Evolutionary conservation across 2,888 invertebrate genomes (phyloP).

Genomic region (Idaea straminata): DNA sequence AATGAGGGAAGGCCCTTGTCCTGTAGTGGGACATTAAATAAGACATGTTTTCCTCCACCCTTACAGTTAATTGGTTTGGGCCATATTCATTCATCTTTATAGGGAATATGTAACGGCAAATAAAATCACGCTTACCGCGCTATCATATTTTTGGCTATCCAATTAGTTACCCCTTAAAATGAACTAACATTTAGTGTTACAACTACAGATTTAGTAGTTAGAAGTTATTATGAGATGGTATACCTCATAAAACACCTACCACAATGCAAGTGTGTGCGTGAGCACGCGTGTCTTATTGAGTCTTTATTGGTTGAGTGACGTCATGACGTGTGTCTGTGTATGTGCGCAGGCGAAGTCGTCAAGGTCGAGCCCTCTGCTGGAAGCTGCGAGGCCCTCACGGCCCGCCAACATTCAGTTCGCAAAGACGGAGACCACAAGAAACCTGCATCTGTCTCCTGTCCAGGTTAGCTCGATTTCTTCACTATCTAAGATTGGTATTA

Average conservation of each 20-base stretch:
- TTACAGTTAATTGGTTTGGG: neutral
- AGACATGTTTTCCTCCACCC: too few species aligned
- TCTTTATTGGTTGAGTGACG: conserved; percentile 10
- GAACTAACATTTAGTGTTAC: neutral
- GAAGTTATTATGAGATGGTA: too few species aligned
- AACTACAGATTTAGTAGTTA: neutral
- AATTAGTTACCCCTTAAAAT: neutral
- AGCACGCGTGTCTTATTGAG: neutral
- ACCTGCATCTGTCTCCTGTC: conserved; percentile 84
- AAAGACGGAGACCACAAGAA: conserved; percentile 81
- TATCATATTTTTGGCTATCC: neutral
- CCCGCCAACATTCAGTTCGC: conserved; percentile 72
- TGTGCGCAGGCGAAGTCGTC: conserved; percentile 49
- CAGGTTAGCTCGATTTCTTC: conserved; percentile 70
- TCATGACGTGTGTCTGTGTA: neutral
- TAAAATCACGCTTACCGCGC: neutral
- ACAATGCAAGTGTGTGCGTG: neutral
- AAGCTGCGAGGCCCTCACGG: conserved; percentile 59
- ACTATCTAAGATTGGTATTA: too few species aligned
- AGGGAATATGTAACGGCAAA: neutral
- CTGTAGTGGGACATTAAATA: too few species aligned
- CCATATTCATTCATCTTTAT: neutral
- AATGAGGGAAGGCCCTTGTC: too few species aligned
- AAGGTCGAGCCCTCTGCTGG: conserved; percentile 62
- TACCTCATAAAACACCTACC: too few species aligned